Base-by-base conservation (phyloP, 37 sponge, comb jelly and placozoan genomes). In the Aphrocallistes beatrix region DNA sequence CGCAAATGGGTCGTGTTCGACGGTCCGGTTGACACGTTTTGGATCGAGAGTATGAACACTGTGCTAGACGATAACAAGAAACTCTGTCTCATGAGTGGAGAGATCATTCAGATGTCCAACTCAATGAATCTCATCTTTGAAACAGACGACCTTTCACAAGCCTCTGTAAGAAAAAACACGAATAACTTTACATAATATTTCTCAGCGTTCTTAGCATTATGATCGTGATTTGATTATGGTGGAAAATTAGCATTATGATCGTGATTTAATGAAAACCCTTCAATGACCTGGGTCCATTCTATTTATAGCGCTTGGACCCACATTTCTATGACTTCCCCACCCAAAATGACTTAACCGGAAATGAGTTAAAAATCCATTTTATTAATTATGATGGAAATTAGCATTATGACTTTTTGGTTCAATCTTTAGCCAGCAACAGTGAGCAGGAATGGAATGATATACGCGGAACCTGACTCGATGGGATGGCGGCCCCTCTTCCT, bases 1-100 rank as follows among this genome's bases (percentile, higher is more conserved):
- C 88, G 99, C 10, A 92, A 90, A 81, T 98, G 99, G 99, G 99
- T 98, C 39, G 89, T 98, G 83, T 98, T 98, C 87, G 99, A 98
- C 50, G 99, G 99, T 0, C 99, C 99, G 0, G 87, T 98, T 0
- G 99, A 98, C 85, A 95, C 99, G 16, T 90, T 98, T 39, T 98
- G 99, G 99, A 98, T 98, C 47, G 99, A 98, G 89, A 91, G 90
- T 83, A 98, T 98, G 99, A 98, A 98, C 92, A 98, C 99, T 40
- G 99, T 95, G 39, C 91, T 98, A 84, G 97, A 94, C 86, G 94
- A 96, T 83, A 94, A 94, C 86, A 95, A 95, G 91, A 95, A 95
- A 87, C 88, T 98, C 6, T 98, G 99, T 88, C 91, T 98, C 32
- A 98, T 98, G 99, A 95, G 96, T 40, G 99, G 99, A 21, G 99